Evolutionary conservation across 1,140 invertebrate species (phyloP), one percentile per base, ranked within the genome.

Genomic region (Drosophila erecta): DNA sequence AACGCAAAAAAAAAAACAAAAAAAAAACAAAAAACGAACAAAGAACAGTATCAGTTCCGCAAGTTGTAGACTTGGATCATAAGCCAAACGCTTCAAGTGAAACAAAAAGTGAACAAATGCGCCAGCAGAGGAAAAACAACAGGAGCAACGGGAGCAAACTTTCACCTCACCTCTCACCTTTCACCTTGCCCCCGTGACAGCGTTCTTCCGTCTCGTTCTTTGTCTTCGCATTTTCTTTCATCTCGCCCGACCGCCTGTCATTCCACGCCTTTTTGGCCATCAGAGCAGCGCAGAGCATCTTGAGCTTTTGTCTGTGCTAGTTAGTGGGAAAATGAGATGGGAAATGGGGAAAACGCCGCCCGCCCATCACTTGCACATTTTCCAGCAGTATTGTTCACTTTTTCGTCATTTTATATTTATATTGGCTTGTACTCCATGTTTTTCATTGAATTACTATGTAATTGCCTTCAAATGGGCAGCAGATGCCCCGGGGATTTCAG

Each of bases 401-500:
- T 22, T 57, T 47, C 24, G 47, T 57, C 66, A 70, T 70, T 37
- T 57, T 43, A 70, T 41, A 70, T 57, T 70, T 71, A 41, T 70
- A 70, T 46, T 66, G 44, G 46, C 30, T 20, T 65, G 41, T 33
- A 50, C 46, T 73, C 62, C 72, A 71, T 87, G 75, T 76, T 86
- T 76, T 86, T 86, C 81, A 86, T 76, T 83, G 83, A 87, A 87
- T 87, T 83, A 86, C 79, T 79, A 79, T 76, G 76, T 83, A 87
- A 86, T 83, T 87, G 75, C 61, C 58, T 70, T 64, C 15, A 33
- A 67, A 67, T 78, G 61, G 49, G 64, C 64, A 56, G 61, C 51
- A 75, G 49, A 3, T 51, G 50, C 57, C 69, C 17, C 15, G 51
- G 43, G 54, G 47, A 38, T 37, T 15, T n/a, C 20, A 27, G 22